Conservation (phyloP, 1,140 invertebrate genomes). For the Bombus pyrosoma region DNA sequence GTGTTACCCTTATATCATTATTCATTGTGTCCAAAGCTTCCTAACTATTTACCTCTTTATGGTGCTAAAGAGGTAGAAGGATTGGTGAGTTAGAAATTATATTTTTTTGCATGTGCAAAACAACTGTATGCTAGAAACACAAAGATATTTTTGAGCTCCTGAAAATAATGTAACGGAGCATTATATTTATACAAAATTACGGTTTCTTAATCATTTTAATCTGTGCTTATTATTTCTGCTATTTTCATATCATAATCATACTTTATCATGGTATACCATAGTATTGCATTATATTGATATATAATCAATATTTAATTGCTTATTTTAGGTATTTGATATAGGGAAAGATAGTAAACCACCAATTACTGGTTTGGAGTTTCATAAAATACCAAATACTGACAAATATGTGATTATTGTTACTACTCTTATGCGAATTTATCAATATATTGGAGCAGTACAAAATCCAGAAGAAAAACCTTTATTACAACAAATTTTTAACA, state of each 20-base stretch:
- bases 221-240: slow-evolving; percentile 26
- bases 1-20: slow-evolving; percentile 64
- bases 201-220: background rate
- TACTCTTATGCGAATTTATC: slow-evolving; percentile 92
- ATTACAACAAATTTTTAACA: slow-evolving; percentile 91
- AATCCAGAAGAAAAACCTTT: slow-evolving; percentile 90
- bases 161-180: background rate
- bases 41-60: slow-evolving; percentile 88
- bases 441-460: slow-evolving; percentile 90
- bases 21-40: slow-evolving; percentile 84
- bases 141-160: background rate
- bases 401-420: slow-evolving; percentile 92
- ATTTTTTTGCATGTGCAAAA: slow-evolving; percentile 16
- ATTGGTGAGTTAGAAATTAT: slow-evolving; percentile 84
- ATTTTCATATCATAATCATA: slow-evolving; percentile 11
- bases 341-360: slow-evolving; percentile 88
- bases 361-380: slow-evolving; percentile 94
- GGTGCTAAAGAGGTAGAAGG: slow-evolving; percentile 88
- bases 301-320: slow-evolving; percentile 1
- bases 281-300: slow-evolving; percentile 5
- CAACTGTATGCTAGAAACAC: slow-evolving; percentile 32
- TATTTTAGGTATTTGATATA: slow-evolving; percentile 91
- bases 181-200: background rate
- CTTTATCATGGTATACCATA: background rate
- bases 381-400: slow-evolving; percentile 87